Evolutionary conservation across 2,113 vertebrate genomes (phyloP).

Genomic region (Ciconia stormi): DNA sequence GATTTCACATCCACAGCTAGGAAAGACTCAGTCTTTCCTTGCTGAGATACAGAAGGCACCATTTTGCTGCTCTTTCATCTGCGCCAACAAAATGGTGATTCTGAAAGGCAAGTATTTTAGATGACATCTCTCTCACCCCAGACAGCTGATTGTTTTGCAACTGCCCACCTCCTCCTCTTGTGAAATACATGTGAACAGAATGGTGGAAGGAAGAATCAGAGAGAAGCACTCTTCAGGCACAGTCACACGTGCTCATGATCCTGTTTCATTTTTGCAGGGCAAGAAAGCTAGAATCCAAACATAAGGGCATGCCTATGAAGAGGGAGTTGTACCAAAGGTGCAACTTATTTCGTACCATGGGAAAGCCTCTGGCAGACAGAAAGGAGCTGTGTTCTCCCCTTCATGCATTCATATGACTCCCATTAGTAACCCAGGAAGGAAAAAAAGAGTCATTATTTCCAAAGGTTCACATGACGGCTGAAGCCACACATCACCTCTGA

Average conservation of each 20-base stretch:
- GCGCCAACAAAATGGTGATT: slow-evolving; percentile 1
- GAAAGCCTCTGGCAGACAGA: neutral
- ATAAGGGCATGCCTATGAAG: neutral
- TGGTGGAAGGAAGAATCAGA: neutral
- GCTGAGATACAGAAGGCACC: neutral
- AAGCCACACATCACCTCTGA: slow-evolving; percentile 17
- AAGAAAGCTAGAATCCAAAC: neutral
- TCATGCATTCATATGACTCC: neutral
- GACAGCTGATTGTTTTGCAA: neutral
- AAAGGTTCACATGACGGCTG: neutral
- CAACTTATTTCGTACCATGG: neutral
- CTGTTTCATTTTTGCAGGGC: neutral
- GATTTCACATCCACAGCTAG: neutral
- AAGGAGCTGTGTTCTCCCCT: neutral
- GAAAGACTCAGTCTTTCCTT: neutral
- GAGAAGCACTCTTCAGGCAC: neutral
- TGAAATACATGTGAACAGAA: neutral
- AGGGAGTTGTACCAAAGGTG: neutral
- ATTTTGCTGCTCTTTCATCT: neutral
- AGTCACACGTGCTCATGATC: neutral
- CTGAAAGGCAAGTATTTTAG: neutral
- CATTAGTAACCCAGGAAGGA: neutral
- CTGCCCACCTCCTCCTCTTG: neutral
- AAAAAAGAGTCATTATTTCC: neutral
- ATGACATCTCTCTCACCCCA: neutral